phyloP scores from a whole-genome alignment of 2,113 vertebrate species.

The Choloepus hoffmanni region DNA sequence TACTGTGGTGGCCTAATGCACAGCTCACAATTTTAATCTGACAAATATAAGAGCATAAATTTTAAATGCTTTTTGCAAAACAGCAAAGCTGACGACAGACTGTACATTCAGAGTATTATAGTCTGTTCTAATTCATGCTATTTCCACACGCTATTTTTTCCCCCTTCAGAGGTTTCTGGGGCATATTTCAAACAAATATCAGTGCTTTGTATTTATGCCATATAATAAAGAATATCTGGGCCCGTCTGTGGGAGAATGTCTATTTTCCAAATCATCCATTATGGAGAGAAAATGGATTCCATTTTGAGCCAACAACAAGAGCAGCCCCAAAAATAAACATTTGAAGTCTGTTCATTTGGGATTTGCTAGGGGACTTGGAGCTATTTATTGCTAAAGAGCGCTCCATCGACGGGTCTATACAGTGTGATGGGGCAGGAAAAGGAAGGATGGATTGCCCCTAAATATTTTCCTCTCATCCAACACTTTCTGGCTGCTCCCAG shows the following conservation, averaged over 20 bases:
- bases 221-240: slow-evolving; percentile 61
- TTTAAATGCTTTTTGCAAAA: slow-evolving; percentile 71
- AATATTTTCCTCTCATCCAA: neutral
- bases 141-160: slow-evolving; percentile 44
- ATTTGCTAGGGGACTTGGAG: slow-evolving; percentile 4
- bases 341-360: slow-evolving; percentile 48
- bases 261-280: slow-evolving; percentile 69
- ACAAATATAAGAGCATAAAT: slow-evolving; percentile 79
- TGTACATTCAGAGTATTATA: slow-evolving; percentile 68
- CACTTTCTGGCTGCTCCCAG: no score
- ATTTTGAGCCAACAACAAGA: slow-evolving; percentile 63
- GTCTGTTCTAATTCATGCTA: slow-evolving; percentile 42
- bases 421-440: neutral
- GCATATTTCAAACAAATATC: slow-evolving; percentile 77
- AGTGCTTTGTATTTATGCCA: slow-evolving; percentile 66
- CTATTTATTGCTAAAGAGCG: slow-evolving; percentile 24
- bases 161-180: slow-evolving; percentile 38
- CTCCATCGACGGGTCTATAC: neutral
- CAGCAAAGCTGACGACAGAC: slow-evolving; percentile 70
- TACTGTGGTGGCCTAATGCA: slow-evolving; percentile 34
- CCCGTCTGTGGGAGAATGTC: slow-evolving; percentile 45
- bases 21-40: slow-evolving; percentile 67
- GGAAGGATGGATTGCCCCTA: neutral
- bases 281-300: slow-evolving; percentile 66
- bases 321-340: slow-evolving; percentile 27